Percentiles rank a stretch among this genome's conserved stretches.
phyloP scores from a whole-genome alignment of 2,797 vertebrate species.

The Cheirogaleus major region DNA sequence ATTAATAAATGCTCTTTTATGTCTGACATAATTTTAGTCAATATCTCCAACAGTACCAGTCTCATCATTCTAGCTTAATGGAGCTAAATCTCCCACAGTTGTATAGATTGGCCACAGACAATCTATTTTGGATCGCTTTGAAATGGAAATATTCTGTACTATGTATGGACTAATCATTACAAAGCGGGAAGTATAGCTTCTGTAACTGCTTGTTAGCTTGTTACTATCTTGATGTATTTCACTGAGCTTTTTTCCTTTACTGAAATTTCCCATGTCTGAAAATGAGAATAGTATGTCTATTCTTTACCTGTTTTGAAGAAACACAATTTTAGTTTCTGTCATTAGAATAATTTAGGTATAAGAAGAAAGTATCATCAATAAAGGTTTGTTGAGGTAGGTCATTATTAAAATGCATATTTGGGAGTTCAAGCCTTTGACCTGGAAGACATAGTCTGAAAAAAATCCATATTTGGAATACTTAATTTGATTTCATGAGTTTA shows the following conservation, averaged over 20 bases:
- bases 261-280: slow-evolving; percentile 48
- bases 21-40: not conserved
- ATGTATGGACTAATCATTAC: not conserved
- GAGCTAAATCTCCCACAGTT: not conserved
- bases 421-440: not conserved
- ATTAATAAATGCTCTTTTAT: slow-evolving; percentile 24
- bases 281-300: not conserved
- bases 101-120: not conserved
- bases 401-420: slow-evolving; percentile 27
- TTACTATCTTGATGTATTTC: slow-evolving; percentile 21
- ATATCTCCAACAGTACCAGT: not conserved
- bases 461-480: slow-evolving; percentile 8
- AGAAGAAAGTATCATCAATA: slow-evolving; percentile 5
- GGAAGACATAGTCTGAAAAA: not conserved
- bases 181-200: not conserved
- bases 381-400: slow-evolving; percentile 14
- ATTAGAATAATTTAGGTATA: slow-evolving; percentile 45
- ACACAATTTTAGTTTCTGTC: slow-evolving; percentile 51
- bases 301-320: slow-evolving; percentile 45
- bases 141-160: not conserved
- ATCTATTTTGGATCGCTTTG: slow-evolving; percentile 28
- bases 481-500: slow-evolving; percentile 30
- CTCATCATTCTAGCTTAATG: not conserved
- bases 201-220: not conserved
- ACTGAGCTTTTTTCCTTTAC: slow-evolving; percentile 36